Evolutionary conservation across 2,888 invertebrate species (phyloP), one percentile per base, ranked within the genome.

Genomic region (Harmothoe impar): DNA sequence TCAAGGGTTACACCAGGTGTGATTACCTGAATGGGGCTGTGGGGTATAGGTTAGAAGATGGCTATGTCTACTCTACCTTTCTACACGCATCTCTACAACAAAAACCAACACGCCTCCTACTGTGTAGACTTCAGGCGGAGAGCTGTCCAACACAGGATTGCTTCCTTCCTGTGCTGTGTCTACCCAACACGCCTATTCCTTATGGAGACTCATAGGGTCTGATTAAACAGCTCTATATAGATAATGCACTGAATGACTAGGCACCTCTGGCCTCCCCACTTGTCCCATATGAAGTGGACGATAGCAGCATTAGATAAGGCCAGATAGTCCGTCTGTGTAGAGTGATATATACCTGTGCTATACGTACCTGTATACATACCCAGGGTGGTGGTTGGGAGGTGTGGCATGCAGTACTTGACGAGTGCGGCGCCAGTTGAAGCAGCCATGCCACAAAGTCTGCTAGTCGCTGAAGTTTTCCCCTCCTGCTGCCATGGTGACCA

Each of bases 351-450:
- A 72, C 72, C 72, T 72, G 72, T 72, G 25, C 5, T 43, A 43
- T 72, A 72, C 72, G 72, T 72, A 72, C 72, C 72, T 72, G 15
- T 72, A 72, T 29, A 29, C 72, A 12, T 72, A 72, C 72, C 72
- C 31, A 62, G 62, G n/a, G 20, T 1, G 12, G 54, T 1, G 20
- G 62, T 62, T 43, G n/a, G 62, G 62, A 62, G 62, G 62, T 62
- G 62, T 62, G 62, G 62, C n/a, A 20, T n/a, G 62, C 62, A 43
- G 23, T 62, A 62, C 23, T 62, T 62, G 23, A 62, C 3, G 1
- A 12, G 5, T n/a, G 1, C 23, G n/a, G 5, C 15, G 20, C 62
- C 62, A 62, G 62, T 20, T 15, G 3, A 43, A 3, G 3, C 43
- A 43, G 43, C 10, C 43, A 20, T 62, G 62, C 15, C 62, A 62